phyloP scores from a whole-genome alignment of 2,888 invertebrate species.

The Gastrophysa polygoni region DNA sequence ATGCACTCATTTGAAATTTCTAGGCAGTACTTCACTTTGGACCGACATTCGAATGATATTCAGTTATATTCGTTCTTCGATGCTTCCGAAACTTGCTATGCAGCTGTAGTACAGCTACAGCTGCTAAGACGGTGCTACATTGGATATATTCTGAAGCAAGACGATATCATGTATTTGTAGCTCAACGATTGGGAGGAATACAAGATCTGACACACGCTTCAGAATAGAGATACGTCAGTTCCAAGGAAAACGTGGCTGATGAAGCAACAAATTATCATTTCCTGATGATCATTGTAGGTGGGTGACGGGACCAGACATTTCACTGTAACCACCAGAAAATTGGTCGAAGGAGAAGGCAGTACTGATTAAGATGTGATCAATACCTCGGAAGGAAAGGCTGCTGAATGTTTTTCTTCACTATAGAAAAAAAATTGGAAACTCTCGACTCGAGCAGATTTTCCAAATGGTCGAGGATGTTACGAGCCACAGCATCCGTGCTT shows the following conservation, averaged over 20 bases:
- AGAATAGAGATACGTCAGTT: background rate
- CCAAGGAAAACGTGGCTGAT: slow-evolving; percentile 3
- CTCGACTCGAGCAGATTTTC: background rate
- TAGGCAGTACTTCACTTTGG: too few relatives aligned
- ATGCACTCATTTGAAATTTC: too few relatives aligned
- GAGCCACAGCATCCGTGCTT: background rate
- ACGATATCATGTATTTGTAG: background rate
- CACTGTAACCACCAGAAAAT: background rate
- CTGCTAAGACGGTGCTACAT: background rate
- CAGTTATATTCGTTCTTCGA: too few relatives aligned
- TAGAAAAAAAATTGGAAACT: background rate
- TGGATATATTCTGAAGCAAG: slow-evolving; percentile 2
- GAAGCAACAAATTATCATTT: background rate
- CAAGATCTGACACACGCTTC: background rate
- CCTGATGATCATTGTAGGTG: background rate
- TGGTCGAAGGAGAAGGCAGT: background rate
- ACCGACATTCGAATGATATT: too few relatives aligned
- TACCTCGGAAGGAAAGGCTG: background rate
- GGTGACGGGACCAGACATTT: background rate
- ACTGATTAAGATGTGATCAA: background rate
- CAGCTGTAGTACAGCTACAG: background rate
- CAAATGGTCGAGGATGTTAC: too few relatives aligned
- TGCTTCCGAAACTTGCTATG: too few relatives aligned
- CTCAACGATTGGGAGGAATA: too few relatives aligned
- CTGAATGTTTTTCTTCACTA: background rate